These are phyloP conservation scores for Ornithoptera alexandrae DNA, from an alignment of 2,888 invertebrate genomes.

Conservation along the genomic window DNA sequence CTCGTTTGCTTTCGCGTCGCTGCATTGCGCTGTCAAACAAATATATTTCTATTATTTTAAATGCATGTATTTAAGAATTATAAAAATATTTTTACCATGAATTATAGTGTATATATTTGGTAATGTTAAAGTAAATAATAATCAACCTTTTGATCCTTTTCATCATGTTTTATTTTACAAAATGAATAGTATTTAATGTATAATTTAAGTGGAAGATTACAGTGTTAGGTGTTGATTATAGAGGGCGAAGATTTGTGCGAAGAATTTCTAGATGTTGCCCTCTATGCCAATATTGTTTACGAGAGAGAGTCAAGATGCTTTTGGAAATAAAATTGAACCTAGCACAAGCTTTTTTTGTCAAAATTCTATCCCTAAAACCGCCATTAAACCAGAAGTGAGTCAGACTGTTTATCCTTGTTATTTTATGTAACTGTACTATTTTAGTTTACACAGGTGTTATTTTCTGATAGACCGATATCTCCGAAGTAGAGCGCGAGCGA, in stretches of 20 bases:
- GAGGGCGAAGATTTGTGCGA: slow-evolving; percentile 46
- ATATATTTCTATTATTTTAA: slow-evolving; percentile 57
- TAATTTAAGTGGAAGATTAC: slow-evolving; percentile 31
- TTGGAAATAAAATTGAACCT: slow-evolving; percentile 70
- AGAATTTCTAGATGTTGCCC: slow-evolving; percentile 72
- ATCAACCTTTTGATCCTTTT: slow-evolving; percentile 18
- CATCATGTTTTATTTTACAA: slow-evolving; percentile 40
- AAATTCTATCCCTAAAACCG: slow-evolving; percentile 52
- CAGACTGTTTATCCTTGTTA: slow-evolving; percentile 37
- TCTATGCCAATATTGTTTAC: slow-evolving; percentile 75
- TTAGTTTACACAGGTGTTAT: slow-evolving; percentile 6
- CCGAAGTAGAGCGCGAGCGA: neutral
- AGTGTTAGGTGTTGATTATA: slow-evolving; percentile 42
- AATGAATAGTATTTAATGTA: slow-evolving; percentile 45
- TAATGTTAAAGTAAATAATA: slow-evolving; percentile 35
- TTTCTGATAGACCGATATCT: slow-evolving; percentile 15
- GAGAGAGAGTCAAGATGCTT: slow-evolving; percentile 74
- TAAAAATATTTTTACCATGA: slow-evolving; percentile 41
- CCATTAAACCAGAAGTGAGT: slow-evolving; percentile 62
- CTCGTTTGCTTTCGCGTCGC: slow-evolving; percentile 54
- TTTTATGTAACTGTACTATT: slow-evolving; percentile 37
- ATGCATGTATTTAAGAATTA: slow-evolving; percentile 52
- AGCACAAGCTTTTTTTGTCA: slow-evolving; percentile 67
- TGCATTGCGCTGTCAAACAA: slow-evolving; percentile 61
- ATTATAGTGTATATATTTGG: slow-evolving; percentile 42